Percentiles rank a stretch among this genome's conserved stretches.
Conservation (phyloP, 2,113 vertebrate genomes). For the Panthera leo region DNA sequence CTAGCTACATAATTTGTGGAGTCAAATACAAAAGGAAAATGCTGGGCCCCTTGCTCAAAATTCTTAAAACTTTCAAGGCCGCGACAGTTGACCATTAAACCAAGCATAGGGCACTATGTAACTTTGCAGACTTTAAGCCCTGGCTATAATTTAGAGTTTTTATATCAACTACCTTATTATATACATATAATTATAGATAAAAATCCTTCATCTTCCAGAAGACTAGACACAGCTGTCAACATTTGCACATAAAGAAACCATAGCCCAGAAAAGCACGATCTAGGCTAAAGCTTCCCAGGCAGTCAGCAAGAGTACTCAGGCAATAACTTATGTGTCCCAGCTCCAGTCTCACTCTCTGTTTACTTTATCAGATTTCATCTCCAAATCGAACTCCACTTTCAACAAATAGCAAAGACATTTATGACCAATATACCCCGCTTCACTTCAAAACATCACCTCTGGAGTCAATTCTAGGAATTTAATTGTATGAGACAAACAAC, state of each 20-base stretch:
- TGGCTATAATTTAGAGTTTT: not conserved
- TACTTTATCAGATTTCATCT: slow-evolving; percentile 66
- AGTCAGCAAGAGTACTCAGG: not conserved
- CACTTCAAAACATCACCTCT: slow-evolving; percentile 63
- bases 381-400: slow-evolving; percentile 71
- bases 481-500: slow-evolving; percentile 73
- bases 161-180: not conserved
- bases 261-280: not conserved
- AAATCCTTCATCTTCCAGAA: not conserved
- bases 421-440: slow-evolving; percentile 59
- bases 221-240: not conserved
- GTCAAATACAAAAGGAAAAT: not conserved
- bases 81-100: not conserved
- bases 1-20: not conserved
- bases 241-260: not conserved
- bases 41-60: not conserved
- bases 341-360: not conserved
- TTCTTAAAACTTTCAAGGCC: not conserved
- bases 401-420: slow-evolving; percentile 68
- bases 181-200: not conserved
- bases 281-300: not conserved
- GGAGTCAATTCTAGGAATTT: slow-evolving; percentile 64
- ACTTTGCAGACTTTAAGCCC: fast-evolving
- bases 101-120: not conserved
- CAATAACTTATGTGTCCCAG: slow-evolving; percentile 13